A percentile compares a stretch with the other conserved stretches of the same genome.
Evolutionary conservation across 2,797 vertebrate species (phyloP).

Genomic region (Hapalemur alaotrensis): DNA sequence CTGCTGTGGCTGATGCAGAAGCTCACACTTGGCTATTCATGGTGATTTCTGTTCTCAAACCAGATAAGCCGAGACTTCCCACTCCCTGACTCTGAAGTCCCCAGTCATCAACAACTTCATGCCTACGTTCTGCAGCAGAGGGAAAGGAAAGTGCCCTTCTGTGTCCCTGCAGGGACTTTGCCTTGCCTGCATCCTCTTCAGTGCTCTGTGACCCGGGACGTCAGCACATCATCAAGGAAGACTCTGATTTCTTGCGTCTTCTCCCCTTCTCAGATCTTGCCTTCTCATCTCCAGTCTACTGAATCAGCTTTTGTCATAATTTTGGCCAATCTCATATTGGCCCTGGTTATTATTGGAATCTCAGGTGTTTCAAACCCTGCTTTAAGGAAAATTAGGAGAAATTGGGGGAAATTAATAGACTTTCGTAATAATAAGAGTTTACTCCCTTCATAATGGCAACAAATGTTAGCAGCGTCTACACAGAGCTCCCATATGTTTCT

Average conservation of each 20-base stretch:
- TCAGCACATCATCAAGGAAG: not conserved
- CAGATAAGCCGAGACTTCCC: not conserved
- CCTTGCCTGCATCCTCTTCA: not conserved
- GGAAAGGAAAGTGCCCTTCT: not conserved
- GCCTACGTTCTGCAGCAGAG: not conserved
- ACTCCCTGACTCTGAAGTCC: not conserved
- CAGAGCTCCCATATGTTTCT: not conserved
- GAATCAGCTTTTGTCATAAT: not conserved
- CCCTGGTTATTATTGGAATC: not conserved
- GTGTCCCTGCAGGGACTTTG: not conserved
- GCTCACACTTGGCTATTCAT: not conserved
- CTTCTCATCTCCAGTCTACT: not conserved
- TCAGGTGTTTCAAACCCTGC: not conserved
- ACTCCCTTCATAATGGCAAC: not conserved
- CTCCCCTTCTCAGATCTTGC: not conserved
- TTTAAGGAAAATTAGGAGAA: not conserved
- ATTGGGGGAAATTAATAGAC: not conserved
- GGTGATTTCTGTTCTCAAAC: not conserved
- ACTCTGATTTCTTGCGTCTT: not conserved
- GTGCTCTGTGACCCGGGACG: not conserved
- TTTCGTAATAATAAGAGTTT: not conserved
- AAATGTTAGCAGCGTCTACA: not conserved
- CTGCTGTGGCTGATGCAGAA: not conserved
- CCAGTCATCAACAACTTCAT: not conserved
- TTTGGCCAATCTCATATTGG: not conserved